A percentile compares a stretch with the other conserved stretches of the same genome.
phyloP scores from a whole-genome alignment of 2,113 vertebrate species.

The Hippopotamus amphibius region DNA sequence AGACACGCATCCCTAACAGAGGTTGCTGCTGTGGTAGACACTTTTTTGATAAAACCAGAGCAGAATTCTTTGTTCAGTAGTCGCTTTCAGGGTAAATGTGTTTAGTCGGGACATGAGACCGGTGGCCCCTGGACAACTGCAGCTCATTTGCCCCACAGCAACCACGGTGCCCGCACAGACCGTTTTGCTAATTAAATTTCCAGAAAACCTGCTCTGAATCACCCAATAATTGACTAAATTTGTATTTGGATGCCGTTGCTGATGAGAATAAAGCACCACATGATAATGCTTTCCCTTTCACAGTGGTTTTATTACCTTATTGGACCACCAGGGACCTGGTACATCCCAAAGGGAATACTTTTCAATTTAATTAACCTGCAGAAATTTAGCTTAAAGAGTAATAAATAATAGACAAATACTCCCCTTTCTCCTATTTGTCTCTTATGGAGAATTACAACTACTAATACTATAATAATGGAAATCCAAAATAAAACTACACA shows the following conservation, averaged over 20 bases:
- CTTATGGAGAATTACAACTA: constrained; percentile 60
- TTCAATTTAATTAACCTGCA: constrained; percentile 79
- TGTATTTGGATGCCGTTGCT: constrained; percentile 65
- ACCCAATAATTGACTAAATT: constrained; percentile 52
- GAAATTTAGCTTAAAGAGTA: constrained; percentile 71
- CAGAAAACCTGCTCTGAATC: constrained; percentile 74
- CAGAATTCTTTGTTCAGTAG: constrained; percentile 23
- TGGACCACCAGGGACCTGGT: constrained; percentile 27
- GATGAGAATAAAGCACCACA: constrained; percentile 28
- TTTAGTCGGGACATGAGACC: constrained; percentile 60
- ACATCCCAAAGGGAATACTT: constrained; percentile 58
- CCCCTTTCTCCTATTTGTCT: constrained; percentile 50
- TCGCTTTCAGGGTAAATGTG: constrained; percentile 51
- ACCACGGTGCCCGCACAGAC: constrained; percentile 26
- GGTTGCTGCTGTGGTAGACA: constrained; percentile 42
- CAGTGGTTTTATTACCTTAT: constrained; percentile 70
- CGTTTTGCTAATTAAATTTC: constrained; percentile 70
- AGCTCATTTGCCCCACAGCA: constrained; percentile 54
- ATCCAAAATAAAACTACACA: constrained; percentile 60
- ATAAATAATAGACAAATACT: constrained; percentile 68
- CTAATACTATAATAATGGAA: neutral
- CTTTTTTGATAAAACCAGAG: constrained; percentile 50
- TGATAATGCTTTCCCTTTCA: constrained; percentile 40
- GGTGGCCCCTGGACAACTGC: constrained; percentile 27
- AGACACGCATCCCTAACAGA: neutral